Conservation (phyloP, 2,888 invertebrate species). For the Ariolimax columbianus region DNA sequence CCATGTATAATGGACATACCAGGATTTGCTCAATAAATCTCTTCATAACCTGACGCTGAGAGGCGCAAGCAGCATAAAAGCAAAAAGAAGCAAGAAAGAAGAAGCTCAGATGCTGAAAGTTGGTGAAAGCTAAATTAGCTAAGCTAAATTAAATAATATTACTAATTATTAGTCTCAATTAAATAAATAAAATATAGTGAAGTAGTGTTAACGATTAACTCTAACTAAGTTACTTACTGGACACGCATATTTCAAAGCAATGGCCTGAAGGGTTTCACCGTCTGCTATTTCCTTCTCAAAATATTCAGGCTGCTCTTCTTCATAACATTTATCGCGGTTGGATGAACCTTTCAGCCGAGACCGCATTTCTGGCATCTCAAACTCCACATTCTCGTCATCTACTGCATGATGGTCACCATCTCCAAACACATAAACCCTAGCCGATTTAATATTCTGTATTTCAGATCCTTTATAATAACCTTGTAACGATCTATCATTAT, state of each 20-base stretch:
- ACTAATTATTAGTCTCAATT: not conserved
- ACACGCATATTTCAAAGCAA: constrained; percentile 73
- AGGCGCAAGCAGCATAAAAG: too few relatives aligned
- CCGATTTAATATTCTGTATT: constrained; percentile 70
- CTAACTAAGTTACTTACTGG: constrained; percentile 62
- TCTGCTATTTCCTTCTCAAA: constrained; percentile 67
- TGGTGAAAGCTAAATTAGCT: too few relatives aligned
- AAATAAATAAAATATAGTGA: not conserved
- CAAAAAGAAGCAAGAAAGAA: too few relatives aligned
- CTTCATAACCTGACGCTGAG: too few relatives aligned
- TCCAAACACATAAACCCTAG: constrained; percentile 73
- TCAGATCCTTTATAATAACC: constrained; percentile 52
- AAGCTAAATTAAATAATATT: not conserved
- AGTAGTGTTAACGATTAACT: not conserved
- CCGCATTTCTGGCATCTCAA: constrained; percentile 70
- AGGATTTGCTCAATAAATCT: too few relatives aligned
- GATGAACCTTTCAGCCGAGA: constrained; percentile 58
- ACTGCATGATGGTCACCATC: constrained; percentile 59
- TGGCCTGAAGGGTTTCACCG: constrained; percentile 71
- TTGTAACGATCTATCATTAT: not conserved
- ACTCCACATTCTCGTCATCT: constrained; percentile 64
- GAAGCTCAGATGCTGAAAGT: too few relatives aligned
- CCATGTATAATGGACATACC: too few relatives aligned
- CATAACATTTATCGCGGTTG: not conserved
- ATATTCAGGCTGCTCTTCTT: constrained; percentile 59